Evolutionary conservation across 30 jellyfish, hydroid and myxozoan species (phyloP).

Genomic region (Mastigias papua): DNA sequence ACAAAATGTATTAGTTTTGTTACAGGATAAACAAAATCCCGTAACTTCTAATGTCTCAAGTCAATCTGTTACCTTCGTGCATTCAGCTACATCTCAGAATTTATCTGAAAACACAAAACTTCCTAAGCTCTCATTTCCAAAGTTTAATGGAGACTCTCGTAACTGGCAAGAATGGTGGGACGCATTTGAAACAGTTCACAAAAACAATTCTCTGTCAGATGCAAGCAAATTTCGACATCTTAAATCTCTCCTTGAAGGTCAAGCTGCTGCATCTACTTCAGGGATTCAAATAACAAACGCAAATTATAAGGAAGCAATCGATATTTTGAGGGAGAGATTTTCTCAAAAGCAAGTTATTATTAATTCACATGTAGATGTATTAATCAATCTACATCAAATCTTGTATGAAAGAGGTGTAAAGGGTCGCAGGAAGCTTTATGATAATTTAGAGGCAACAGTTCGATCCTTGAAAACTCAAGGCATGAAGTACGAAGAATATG

Average conservation of each 20-base stretch:
- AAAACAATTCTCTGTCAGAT: conserved; percentile 1
- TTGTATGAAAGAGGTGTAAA: conserved; percentile 20
- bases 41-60: not conserved
- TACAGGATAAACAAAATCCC: not conserved
- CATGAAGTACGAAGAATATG: conserved; percentile 1
- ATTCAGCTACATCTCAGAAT: not conserved
- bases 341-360: conserved; percentile 60
- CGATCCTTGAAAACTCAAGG: conserved; percentile 41
- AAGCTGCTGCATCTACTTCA: conserved; percentile 38
- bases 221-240: conserved; percentile 36
- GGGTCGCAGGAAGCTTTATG: conserved; percentile 47
- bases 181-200: conserved; percentile 25
- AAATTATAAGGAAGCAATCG: conserved; percentile 53
- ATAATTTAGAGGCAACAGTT: conserved; percentile 25
- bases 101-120: not conserved
- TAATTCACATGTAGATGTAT: conserved; percentile 55
- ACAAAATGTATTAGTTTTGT: too few species aligned
- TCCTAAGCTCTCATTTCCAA: conserved; percentile 14
- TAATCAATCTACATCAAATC: conserved; percentile 32
- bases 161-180: conserved; percentile 69
- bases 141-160: conserved; percentile 32
- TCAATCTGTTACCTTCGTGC: not conserved
- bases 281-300: conserved; percentile 42
- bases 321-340: conserved; percentile 34
- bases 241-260: conserved; percentile 52